A percentile compares a stretch with the other conserved stretches of the same genome.
phyloP scores from a whole-genome alignment of 2,113 vertebrate species.

The Pelvicachromis taeniatus region DNA sequence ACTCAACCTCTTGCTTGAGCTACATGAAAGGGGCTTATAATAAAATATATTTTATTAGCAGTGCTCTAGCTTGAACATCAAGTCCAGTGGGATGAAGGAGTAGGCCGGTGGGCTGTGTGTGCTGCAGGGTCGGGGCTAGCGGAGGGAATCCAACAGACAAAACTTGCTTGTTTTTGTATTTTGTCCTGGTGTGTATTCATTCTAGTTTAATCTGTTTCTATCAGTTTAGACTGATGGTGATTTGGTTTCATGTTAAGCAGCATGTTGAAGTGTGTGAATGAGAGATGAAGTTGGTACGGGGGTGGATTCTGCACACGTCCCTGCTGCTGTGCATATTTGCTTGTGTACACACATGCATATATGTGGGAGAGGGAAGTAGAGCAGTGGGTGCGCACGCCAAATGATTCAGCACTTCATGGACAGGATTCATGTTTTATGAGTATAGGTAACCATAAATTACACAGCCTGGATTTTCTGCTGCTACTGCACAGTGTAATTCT shows the following conservation, averaged over 20 bases:
- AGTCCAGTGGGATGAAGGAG: slow-evolving; percentile 15
- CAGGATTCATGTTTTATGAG: slow-evolving; percentile 72
- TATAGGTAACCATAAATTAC: slow-evolving; percentile 56
- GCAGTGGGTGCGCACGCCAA: slow-evolving; percentile 25
- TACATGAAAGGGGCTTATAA: slow-evolving; percentile 28
- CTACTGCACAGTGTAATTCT: slow-evolving; percentile 8
- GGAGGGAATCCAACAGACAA: background rate
- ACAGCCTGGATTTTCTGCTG: slow-evolving; percentile 33
- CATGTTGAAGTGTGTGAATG: slow-evolving; percentile 15
- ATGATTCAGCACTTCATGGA: slow-evolving; percentile 65
- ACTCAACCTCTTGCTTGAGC: slow-evolving; percentile 52
- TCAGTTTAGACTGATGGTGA: background rate
- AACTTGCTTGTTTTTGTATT: background rate
- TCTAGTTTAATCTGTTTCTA: background rate
- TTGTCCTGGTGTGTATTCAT: background rate
- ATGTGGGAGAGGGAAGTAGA: slow-evolving; percentile 37
- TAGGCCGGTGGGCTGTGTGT: background rate
- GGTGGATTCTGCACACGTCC: background rate
- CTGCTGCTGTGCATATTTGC: background rate
- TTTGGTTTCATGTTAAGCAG: background rate
- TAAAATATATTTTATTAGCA: slow-evolving; percentile 46
- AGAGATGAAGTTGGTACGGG: background rate
- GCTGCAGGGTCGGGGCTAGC: background rate
- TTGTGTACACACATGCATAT: slow-evolving; percentile 26
- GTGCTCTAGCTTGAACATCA: slow-evolving; percentile 9